These are phyloP conservation scores for Cuniculus paca DNA, from an alignment of 2,797 vertebrate genomes.

Conservation along the genomic window DNA sequence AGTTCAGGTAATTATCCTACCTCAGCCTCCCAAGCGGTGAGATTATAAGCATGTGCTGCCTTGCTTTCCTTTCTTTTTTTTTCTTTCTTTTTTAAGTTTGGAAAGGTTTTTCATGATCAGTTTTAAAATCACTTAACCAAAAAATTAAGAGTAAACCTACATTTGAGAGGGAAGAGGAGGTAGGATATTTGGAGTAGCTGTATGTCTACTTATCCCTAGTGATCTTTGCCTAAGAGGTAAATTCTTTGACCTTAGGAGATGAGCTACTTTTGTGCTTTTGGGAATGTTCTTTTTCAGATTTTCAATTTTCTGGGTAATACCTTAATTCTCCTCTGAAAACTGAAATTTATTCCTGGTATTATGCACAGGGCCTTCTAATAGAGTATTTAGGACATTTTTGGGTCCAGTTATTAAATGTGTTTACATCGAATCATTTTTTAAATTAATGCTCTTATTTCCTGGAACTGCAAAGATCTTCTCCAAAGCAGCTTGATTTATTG, in stretches of 20 bases:
- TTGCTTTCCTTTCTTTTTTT: background rate
- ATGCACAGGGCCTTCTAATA: background rate
- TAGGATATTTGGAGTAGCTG: background rate
- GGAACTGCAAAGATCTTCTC: background rate
- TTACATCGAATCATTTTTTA: constrained; percentile 20
- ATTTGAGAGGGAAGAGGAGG: background rate
- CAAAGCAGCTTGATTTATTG: background rate
- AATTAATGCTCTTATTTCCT: constrained; percentile 26
- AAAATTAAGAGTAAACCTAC: constrained; percentile 42
- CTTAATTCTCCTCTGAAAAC: constrained; percentile 34
- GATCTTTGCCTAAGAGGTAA: background rate
- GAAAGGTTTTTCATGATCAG: constrained; percentile 16
- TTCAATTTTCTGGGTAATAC: constrained; percentile 47
- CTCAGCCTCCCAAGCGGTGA: background rate
- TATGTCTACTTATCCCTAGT: background rate
- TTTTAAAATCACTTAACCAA: constrained; percentile 39
- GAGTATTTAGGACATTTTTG: background rate
- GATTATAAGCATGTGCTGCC: background rate
- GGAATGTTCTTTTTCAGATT: constrained; percentile 25
- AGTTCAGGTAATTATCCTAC: background rate
- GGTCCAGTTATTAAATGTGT: background rate
- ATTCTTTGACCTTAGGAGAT: background rate
- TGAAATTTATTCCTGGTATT: constrained; percentile 28
- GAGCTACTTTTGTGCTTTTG: constrained; percentile 21
- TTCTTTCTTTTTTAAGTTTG: background rate